Evolutionary conservation across 2,888 invertebrate genomes (phyloP), one percentile per base, ranked within the genome.

Genomic region (Salticus scenicus): DNA sequence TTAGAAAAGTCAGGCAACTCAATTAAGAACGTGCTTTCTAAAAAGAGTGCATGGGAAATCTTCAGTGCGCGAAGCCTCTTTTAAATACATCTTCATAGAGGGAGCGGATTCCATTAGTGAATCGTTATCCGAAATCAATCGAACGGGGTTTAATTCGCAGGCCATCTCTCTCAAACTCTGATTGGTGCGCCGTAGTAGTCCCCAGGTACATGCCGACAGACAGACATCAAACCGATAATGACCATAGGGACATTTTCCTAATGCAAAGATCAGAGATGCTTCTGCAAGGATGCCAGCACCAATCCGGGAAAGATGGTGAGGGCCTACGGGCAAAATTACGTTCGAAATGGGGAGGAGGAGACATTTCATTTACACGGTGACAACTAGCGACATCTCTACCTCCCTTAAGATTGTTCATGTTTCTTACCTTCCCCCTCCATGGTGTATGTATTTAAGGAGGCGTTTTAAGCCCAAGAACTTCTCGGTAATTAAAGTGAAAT

Each of bases 111-210:
- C 84, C 84, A 85, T 85, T 79, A 85, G 64, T 31, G 74, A 69
- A 75, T 79, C 84, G 84, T 85, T 85, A 85, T 85, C 84, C 64
- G 74, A 85, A 85, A 85, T 85, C 84, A 85, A 78, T 85, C 84
- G 78, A 79, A 73, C 78, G 64, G 64, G 79, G 69, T 85, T 85
- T 79, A 85, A 85, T 79, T 73, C 84, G 57, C 20, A 24, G 42
- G 27, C 41, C 73, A n/a, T 66, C 66, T 67, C 47, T 31, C 41
- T n/a, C 14, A 33, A 33, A 27, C 66, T 30, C 51, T 83, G 83
- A 84, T 78, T 84, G 83, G 77, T 20, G 33, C 24, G 33, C 27
- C 17, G 64, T 5, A 8, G 47, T 10, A 28, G 28, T 31, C 41
- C 77, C 77, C 72, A 67, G 77, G 73, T 72, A 57, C 31, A 41